These are phyloP conservation scores for Danionella cerebrum DNA, from an alignment of 2,113 vertebrate genomes.

Conservation along the genomic window DNA sequence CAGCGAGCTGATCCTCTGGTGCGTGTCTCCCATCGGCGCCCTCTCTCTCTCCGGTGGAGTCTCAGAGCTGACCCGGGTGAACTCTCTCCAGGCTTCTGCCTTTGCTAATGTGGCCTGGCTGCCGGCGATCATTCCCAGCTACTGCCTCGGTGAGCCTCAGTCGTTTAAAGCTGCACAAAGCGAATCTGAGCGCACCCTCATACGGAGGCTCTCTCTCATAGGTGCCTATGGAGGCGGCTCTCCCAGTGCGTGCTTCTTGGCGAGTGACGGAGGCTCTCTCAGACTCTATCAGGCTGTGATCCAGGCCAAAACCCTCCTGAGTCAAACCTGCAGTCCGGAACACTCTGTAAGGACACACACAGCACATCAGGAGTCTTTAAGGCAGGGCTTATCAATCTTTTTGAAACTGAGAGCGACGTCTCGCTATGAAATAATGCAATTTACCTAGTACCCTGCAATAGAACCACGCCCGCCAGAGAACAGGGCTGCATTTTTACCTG, in stretches of 20 bases:
- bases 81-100: constrained; percentile 91
- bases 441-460: no score
- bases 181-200: no score
- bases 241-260: constrained; percentile 96
- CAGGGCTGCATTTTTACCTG: no score
- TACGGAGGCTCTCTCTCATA: constrained; percentile 44
- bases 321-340: constrained; percentile 90
- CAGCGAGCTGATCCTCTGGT: constrained; percentile 97
- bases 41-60: constrained; percentile 93
- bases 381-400: no score
- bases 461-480: no score
- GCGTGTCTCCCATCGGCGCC: constrained; percentile 95
- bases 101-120: constrained; percentile 97
- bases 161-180: no score
- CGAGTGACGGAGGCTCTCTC: constrained; percentile 87
- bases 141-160: constrained; percentile 82
- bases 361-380: neutral
- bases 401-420: no score
- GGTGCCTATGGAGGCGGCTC: constrained; percentile 95
- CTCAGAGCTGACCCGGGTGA: constrained; percentile 93
- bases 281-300: constrained; percentile 94
- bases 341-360: constrained; percentile 78
- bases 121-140: constrained; percentile 90
- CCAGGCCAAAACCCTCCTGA: constrained; percentile 92
- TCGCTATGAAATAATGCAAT: no score